Percentiles rank a stretch among this genome's conserved stretches.
Evolutionary conservation across 2,113 vertebrate genomes (phyloP).

Genomic region (Laterallus jamaicensis): DNA sequence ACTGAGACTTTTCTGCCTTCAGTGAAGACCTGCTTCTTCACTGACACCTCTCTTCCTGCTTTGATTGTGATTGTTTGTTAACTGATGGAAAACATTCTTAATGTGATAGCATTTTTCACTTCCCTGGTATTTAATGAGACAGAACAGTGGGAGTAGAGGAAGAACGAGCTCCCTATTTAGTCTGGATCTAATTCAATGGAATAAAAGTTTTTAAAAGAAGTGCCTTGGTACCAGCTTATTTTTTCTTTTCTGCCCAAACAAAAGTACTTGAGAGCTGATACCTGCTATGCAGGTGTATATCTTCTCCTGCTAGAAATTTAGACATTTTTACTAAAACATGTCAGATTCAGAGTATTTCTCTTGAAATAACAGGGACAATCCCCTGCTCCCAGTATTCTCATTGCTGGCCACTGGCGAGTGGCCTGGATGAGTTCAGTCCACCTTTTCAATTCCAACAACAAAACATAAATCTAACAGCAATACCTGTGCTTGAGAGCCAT

Average conservation of each 20-base stretch:
- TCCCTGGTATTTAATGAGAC: neutral
- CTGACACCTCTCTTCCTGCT: neutral
- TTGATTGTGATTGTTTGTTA: neutral
- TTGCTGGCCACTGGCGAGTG: neutral
- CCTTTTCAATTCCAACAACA: neutral
- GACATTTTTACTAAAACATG: neutral
- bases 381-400: neutral
- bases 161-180: neutral
- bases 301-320: neutral
- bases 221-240: neutral
- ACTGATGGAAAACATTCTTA: neutral
- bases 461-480: neutral
- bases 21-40: neutral
- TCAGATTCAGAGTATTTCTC: neutral
- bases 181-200: neutral
- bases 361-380: neutral
- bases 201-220: neutral
- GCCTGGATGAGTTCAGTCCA: neutral
- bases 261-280: neutral
- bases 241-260: neutral
- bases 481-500: neutral
- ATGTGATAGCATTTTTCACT: neutral
- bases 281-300: neutral
- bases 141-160: neutral
- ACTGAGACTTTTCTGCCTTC: neutral